Conservation (phyloP, 2,888 invertebrate species). For the Drosophila mimica region DNA sequence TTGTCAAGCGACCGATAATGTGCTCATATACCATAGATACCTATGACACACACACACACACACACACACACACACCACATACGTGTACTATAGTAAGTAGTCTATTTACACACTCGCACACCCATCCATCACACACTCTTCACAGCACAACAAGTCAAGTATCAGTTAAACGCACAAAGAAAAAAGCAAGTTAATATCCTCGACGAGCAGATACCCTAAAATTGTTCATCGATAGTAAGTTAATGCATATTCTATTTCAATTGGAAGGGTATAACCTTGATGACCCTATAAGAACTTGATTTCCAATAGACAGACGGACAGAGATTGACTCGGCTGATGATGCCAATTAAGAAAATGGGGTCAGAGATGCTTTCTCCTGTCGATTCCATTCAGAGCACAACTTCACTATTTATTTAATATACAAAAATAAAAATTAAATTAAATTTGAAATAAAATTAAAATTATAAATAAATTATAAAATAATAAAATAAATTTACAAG, state of each 20-base stretch:
- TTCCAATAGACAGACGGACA: background rate
- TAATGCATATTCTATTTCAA: background rate
- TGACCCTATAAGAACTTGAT: background rate
- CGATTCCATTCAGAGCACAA: background rate
- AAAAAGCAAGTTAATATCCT: background rate
- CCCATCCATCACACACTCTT: slow-evolving; percentile 13
- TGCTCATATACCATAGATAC: slow-evolving; percentile 26
- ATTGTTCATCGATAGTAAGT: background rate
- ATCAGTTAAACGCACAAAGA: background rate
- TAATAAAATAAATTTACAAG: no score
- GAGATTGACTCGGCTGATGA: background rate
- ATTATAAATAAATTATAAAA: no score
- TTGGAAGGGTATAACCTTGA: background rate
- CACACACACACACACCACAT: background rate
- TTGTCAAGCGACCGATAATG: slow-evolving; percentile 50
- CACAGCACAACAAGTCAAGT: background rate
- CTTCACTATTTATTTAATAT: background rate
- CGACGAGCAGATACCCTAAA: background rate
- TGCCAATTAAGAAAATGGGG: background rate
- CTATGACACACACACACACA: background rate
- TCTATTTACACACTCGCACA: background rate
- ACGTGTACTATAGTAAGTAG: background rate
- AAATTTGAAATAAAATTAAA: no score
- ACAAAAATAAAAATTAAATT: no score
- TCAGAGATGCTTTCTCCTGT: background rate